Base-by-base conservation (phyloP, 2,113 vertebrate genomes). In the Seriola aureovittata region DNA sequence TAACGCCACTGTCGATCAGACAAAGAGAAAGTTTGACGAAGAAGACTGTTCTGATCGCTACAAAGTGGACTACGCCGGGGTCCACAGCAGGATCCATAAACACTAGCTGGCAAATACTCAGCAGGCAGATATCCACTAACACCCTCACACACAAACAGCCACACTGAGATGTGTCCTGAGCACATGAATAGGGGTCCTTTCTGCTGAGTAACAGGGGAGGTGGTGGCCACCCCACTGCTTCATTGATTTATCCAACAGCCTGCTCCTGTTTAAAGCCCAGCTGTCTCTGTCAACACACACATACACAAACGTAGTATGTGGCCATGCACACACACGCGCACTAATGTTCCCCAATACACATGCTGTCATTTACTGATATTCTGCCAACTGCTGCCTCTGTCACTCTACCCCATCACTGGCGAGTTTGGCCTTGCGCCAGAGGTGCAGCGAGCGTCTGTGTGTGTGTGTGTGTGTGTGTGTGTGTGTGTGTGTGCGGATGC, bases 191-290 rank as follows among this genome's bases (percentile, higher is more conserved):
- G 73, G 71, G 86, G 76, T 84, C 85, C 85, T 91, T 81, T 85
- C 84, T 90, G 84, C 80, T 87, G 88, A 88, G 86, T 87, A 86
- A 87, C 89, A 80, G 85, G 85, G 85, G 89, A 92, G 75, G 83
- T 81, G 82, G 86, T 73, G 85, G 88, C 89, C 89, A 83, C 88
- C 92, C 88, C 65, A 75, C 89, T 80, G 91, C 82, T 84, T 90
- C 84, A 63, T 91, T 90, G 88, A 94, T 93, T 93, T 92, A 90
- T 88, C 90, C 85, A 82, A 88, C 91, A 92, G 87, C 84, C 84
- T 87, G 91, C 71, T 86, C 79, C 85, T 85, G 88, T 89, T 91
- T 91, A 85, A 89, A 91, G 84, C 80, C 88, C 88, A 92, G 89
- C 92, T 94, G 91, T 91, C 90, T 89, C 75, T 84, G 81, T 87